Evolutionary conservation across 2,888 invertebrate species (phyloP).

Genomic region (Trichopoda pennipes): DNA sequence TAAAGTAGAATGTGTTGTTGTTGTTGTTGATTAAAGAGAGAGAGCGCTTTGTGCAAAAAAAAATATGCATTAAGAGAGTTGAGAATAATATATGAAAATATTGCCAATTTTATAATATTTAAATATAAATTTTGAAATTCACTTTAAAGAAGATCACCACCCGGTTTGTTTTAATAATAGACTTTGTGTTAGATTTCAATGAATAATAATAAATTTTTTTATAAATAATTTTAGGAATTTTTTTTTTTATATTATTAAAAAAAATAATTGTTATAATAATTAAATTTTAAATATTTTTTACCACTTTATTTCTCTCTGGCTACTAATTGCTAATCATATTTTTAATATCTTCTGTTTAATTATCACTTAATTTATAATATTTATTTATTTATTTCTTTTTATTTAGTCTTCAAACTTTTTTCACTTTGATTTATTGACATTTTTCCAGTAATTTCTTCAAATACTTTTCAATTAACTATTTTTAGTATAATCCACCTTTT

Average conservation of each 20-base stretch:
- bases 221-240: not conserved
- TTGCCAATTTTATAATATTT: constrained; percentile 7
- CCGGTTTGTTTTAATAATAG: not conserved
- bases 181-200: not conserved
- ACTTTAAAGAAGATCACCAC: constrained; percentile 3
- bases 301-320: too few species aligned
- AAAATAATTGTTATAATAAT: not conserved
- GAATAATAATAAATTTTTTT: not conserved
- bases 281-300: too few species aligned
- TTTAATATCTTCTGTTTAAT: too few species aligned
- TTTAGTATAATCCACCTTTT: constrained; percentile 2
- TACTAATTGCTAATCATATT: too few species aligned
- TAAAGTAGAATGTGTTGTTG: constrained; percentile 51
- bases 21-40: not conserved
- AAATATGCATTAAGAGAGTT: constrained; percentile 8
- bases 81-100: not conserved
- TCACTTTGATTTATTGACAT: too few species aligned
- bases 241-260: not conserved
- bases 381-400: too few species aligned
- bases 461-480: not conserved
- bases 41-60: constrained; percentile 13
- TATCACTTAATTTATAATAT: too few species aligned
- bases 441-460: not conserved
- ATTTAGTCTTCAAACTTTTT: too few species aligned
- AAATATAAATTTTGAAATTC: constrained; percentile 24